These are phyloP conservation scores for Apaloderma vittatum DNA, from an alignment of 2,113 vertebrate species.

Conservation along the genomic window DNA sequence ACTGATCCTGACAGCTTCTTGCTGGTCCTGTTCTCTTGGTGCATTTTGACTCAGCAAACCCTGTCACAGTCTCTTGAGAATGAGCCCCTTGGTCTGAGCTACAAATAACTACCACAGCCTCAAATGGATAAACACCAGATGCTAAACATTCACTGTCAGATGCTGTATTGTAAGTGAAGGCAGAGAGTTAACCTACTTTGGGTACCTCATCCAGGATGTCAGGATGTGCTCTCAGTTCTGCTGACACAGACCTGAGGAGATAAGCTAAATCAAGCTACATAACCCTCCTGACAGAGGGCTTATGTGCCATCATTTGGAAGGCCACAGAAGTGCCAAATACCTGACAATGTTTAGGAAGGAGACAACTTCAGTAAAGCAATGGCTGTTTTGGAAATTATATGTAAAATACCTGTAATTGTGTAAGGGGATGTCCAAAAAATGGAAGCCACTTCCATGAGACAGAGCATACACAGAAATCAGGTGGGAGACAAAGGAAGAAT, in stretches of 20 bases:
- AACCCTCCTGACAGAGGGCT: not conserved
- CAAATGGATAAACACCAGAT: not conserved
- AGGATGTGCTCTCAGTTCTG: not conserved
- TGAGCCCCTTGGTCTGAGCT: not conserved
- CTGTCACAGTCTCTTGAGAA: not conserved
- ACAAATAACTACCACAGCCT: constrained; percentile 1
- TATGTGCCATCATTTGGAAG: not conserved
- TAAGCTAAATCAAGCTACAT: not conserved
- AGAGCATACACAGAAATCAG: not conserved
- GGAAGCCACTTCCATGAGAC: not conserved
- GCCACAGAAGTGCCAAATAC: not conserved
- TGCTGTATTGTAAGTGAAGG: constrained; percentile 28
- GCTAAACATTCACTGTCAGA: constrained; percentile 18
- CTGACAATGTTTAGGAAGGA: not conserved
- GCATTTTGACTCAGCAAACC: not conserved
- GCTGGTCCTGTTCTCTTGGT: not conserved
- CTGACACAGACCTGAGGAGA: not conserved
- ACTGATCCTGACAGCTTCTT: not conserved
- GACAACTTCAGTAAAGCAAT: not conserved
- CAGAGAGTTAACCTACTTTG: constrained; percentile 20
- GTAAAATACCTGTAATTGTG: not conserved
- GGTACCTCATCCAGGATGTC: not conserved
- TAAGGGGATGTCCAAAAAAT: not conserved
- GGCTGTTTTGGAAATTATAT: not conserved
- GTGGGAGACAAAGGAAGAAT: not conserved